phyloP scores from a whole-genome alignment of 2,797 vertebrate species.

The Adelosebastes latens region DNA sequence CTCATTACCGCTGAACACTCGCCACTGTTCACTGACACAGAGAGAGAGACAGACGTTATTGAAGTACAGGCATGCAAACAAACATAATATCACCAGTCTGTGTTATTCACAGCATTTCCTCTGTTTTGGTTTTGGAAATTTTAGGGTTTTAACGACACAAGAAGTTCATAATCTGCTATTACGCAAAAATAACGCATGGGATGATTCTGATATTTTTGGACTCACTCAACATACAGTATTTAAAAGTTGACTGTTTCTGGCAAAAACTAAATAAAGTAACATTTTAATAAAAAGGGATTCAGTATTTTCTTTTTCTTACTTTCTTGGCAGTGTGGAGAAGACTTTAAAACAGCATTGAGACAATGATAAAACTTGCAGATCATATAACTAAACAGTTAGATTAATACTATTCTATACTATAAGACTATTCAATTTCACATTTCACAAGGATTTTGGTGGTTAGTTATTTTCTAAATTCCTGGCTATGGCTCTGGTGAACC shows the following conservation, averaged over 20 bases:
- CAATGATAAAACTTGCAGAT: not conserved
- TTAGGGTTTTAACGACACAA: not conserved
- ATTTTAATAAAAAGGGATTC: not conserved
- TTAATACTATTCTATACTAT: too few species aligned
- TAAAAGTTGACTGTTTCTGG: not conserved
- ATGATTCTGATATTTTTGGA: not conserved
- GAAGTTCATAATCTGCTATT: not conserved
- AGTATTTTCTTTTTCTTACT: not conserved
- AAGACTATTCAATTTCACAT: not conserved
- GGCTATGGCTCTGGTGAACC: not conserved
- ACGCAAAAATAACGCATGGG: not conserved
- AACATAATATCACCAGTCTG: not conserved
- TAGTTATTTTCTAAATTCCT: not conserved
- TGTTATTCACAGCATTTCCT: not conserved
- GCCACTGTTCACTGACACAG: slow-evolving; percentile 89
- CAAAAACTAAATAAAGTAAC: not conserved
- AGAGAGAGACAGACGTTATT: not conserved
- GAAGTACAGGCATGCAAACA: not conserved
- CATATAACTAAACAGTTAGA: not conserved
- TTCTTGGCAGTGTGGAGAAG: too few species aligned
- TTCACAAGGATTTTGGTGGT: not conserved
- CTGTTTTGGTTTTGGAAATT: not conserved
- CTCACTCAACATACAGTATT: not conserved
- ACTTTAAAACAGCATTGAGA: too few species aligned
- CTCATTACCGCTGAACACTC: slow-evolving; percentile 95